Evolutionary conservation across 2,888 invertebrate species (phyloP).

Genomic region (Terebella lapidaria): DNA sequence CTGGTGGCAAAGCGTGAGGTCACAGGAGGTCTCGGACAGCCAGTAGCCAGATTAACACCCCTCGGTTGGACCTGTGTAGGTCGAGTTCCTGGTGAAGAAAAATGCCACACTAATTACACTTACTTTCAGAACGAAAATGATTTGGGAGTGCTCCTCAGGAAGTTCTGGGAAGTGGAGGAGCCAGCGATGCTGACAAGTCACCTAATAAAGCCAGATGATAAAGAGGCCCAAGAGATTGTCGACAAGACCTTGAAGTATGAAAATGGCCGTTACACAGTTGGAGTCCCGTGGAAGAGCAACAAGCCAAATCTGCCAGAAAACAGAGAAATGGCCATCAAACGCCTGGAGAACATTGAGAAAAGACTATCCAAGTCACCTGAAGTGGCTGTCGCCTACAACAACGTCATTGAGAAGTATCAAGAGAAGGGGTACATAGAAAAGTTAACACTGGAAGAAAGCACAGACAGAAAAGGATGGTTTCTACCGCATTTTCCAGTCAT

Average conservation of each 20-base stretch:
- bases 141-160: background rate
- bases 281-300: constrained; percentile 17
- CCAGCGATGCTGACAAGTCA: background rate
- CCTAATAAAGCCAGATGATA: background rate
- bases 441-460: background rate
- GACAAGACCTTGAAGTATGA: too few relatives aligned
- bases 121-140: background rate
- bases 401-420: constrained; percentile 14
- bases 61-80: constrained; percentile 26
- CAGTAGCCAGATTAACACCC: constrained; percentile 14
- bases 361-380: constrained; percentile 10
- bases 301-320: constrained; percentile 7
- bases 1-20: constrained; percentile 13
- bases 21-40: constrained; percentile 18
- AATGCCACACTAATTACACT: background rate
- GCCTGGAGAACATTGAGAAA: constrained; percentile 18
- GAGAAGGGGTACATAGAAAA: constrained; percentile 20
- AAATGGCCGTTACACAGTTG: constrained; percentile 8
- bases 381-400: constrained; percentile 11
- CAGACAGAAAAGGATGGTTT: constrained; percentile 14
- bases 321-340: too few relatives aligned
- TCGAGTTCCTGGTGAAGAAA: background rate
- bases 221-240: background rate
- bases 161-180: background rate
- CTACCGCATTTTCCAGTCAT: constrained; percentile 25